Evolutionary conservation across 1,140 invertebrate genomes (phyloP).

Genomic region (Babylonia areolata): DNA sequence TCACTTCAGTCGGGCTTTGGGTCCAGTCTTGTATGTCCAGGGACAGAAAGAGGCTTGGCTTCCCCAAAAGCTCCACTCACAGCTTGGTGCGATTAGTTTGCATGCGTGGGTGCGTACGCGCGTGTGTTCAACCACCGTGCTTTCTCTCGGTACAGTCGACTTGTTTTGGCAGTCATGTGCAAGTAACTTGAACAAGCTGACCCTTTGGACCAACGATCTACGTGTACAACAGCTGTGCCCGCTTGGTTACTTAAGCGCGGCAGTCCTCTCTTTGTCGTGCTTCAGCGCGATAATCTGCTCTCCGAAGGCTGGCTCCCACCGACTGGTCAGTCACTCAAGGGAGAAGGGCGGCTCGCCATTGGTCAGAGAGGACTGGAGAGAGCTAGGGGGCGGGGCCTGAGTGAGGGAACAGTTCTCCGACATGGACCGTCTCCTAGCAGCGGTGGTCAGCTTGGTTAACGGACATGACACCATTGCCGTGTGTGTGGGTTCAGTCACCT

Average conservation of each 20-base stretch:
- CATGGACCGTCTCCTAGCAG: neutral
- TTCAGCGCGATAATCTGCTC: neutral
- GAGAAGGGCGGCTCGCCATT: neutral
- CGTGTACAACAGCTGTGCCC: neutral
- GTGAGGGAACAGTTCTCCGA: neutral
- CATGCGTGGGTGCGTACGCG: neutral
- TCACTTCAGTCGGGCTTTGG: neutral
- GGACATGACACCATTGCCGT: no score
- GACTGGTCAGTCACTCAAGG: neutral
- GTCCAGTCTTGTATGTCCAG: neutral
- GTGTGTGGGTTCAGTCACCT: no score
- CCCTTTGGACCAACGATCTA: neutral
- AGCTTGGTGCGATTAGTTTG: conserved; percentile 1
- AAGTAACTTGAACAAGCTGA: conserved; percentile 1
- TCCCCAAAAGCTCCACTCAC: neutral
- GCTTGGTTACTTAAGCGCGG: neutral
- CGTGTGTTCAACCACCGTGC: neutral
- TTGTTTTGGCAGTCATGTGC: conserved; percentile 3
- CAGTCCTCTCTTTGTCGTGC: neutral
- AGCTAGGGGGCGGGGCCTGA: neutral
- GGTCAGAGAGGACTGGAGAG: neutral
- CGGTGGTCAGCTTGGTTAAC: no score
- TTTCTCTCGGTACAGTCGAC: neutral
- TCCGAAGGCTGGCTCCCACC: neutral
- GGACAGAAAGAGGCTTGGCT: neutral